A percentile compares a stretch with the other conserved stretches of the same genome.
Conservation (phyloP, 2,888 invertebrate species). For the Acheta domesticus region DNA sequence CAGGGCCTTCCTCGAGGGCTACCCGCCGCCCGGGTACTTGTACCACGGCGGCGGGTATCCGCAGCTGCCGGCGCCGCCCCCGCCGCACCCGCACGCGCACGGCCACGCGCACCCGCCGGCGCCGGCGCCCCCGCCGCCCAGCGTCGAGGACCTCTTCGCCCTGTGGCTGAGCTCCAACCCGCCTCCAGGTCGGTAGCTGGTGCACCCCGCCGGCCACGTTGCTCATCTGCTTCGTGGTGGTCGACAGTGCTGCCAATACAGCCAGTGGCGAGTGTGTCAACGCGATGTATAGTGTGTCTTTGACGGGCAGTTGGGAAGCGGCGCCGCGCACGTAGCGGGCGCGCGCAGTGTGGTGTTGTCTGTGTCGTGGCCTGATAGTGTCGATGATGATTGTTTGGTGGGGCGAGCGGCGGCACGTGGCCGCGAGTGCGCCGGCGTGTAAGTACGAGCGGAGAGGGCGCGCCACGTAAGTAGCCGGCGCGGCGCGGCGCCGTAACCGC, state of each 20-base stretch:
- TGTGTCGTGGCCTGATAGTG: too few relatives aligned
- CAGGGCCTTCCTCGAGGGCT: slow-evolving; percentile 32
- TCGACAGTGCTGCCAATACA: background rate
- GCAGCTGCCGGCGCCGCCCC: slow-evolving; percentile 37
- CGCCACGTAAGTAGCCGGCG: too few relatives aligned
- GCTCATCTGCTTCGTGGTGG: too few relatives aligned
- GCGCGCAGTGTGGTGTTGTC: too few relatives aligned
- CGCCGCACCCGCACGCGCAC: slow-evolving; percentile 39
- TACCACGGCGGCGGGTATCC: slow-evolving; percentile 41
- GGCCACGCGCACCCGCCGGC: too few relatives aligned
- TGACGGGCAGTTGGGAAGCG: too few relatives aligned
- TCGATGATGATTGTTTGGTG: background rate
- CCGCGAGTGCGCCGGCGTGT: too few relatives aligned
- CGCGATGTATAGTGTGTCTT: background rate
- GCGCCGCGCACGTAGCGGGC: too few relatives aligned
- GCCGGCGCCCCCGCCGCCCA: slow-evolving; percentile 47
- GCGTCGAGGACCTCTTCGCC: slow-evolving; percentile 72
- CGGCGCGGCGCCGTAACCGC: too few relatives aligned
- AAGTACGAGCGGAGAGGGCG: too few relatives aligned
- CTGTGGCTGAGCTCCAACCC: slow-evolving; percentile 65
- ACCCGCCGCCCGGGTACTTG: slow-evolving; percentile 21
- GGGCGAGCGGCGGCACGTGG: background rate
- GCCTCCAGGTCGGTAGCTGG: slow-evolving; percentile 31
- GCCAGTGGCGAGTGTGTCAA: background rate
- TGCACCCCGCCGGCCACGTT: background rate